Evolutionary conservation across 2,888 invertebrate genomes (phyloP), one percentile per base, ranked within the genome.

Genomic region (Myathropa florea): DNA sequence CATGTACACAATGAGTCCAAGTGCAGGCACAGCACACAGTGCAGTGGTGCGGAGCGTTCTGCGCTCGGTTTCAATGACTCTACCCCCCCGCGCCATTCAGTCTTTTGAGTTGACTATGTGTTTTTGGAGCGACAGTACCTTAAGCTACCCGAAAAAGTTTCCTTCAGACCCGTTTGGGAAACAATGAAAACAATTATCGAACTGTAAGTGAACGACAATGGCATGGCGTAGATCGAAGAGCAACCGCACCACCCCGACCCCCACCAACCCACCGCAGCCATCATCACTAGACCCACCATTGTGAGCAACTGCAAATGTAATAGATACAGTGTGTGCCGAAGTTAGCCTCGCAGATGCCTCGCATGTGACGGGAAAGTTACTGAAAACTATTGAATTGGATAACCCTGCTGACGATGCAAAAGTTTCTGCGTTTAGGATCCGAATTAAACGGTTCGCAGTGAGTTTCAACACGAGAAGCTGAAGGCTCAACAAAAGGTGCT

Each of bases 141-240:
- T 67, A 67, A 73, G 73, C 61, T 53, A 61, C 53, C 46, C 60
- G 10, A 73, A 80, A 80, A 67, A 36, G 33, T 78, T 57, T 30
- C n/a, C 7, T 55, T 36, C 53, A 33, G 21, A 14, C 57, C 33
- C n/a, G 46, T 71, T 65, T 23, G 53, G 30, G 24, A 61, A 70
- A 65, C 79, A 73, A 80, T 73, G 73, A 72, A 80, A 80, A 73
- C 73, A 80, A 80, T 80, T 73, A 80, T 73, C 36, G 73, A 73
- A 68, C 65, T 72, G 60, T 64, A 59, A 57, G 64, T 46, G 53
- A 55, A 61, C 46, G 30, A 72, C 26, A 61, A 30, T 30, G 30
- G 23, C 23, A 23, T n/a, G 18, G 9, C 46, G 7, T 39, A 14
- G 46, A 59, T 39, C 59, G 30, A 6, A 64, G 55, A 46, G 64